Evolutionary conservation across 2,113 vertebrate species (phyloP).

Genomic region (Turnix velox): DNA sequence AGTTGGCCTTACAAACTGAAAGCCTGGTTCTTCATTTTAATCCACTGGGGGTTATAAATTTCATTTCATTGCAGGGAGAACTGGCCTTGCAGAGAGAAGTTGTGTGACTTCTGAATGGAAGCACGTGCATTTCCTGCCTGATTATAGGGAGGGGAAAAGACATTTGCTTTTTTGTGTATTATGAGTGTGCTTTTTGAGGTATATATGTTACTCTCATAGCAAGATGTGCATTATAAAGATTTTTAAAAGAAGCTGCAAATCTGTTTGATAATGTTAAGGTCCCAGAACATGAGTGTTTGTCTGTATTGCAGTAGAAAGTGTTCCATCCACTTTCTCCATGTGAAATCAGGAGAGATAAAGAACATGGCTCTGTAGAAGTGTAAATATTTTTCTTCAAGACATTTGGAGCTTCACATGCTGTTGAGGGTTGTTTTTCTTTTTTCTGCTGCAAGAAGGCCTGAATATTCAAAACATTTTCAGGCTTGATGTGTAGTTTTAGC

Average conservation of each 20-base stretch:
- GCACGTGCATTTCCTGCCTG: neutral
- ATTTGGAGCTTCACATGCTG: neutral
- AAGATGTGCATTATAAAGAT: neutral
- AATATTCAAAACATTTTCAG: constrained; percentile 9
- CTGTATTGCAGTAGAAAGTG: neutral
- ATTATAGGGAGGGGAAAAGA: neutral
- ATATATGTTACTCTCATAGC: neutral
- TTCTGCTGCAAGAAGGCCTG: neutral
- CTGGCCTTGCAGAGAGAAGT: neutral
- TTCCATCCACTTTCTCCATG: neutral
- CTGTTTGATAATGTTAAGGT: neutral
- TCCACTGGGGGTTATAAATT: neutral
- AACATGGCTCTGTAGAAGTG: neutral
- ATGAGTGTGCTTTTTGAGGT: neutral
- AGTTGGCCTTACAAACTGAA: neutral
- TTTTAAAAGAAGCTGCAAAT: neutral
- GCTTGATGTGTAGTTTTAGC: neutral
- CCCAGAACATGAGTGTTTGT: neutral
- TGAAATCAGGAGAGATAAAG: neutral
- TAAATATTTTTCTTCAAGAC: constrained; percentile 21
- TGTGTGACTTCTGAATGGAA: neutral
- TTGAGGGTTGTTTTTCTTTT: neutral
- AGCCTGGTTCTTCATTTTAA: neutral
- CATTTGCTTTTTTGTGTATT: neutral
- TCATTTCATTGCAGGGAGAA: neutral